Conservation (phyloP, 2,797 vertebrate genomes). For the Ceyx erithaca region DNA sequence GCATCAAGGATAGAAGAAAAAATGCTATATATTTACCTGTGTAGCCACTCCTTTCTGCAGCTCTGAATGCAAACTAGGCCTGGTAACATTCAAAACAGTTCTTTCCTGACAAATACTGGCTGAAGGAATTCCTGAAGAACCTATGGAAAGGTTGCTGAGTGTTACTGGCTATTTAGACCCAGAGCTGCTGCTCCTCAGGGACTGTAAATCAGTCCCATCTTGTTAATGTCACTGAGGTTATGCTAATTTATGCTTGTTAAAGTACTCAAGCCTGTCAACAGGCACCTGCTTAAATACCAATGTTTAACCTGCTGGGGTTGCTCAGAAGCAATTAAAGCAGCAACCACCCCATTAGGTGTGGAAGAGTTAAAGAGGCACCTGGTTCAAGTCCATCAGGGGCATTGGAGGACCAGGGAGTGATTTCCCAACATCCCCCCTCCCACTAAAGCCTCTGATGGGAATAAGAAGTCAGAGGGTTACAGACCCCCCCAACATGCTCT, state of each 20-base stretch:
- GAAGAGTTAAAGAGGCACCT: not conserved
- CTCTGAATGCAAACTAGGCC: not conserved
- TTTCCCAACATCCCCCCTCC: rapidly evolving
- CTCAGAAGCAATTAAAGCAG: slow-evolving; percentile 41
- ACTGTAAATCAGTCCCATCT: slow-evolving; percentile 32
- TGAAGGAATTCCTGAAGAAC: not conserved
- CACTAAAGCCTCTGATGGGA: not conserved
- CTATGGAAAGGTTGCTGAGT: not conserved
- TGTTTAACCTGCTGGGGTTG: slow-evolving; percentile 37
- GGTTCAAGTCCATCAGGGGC: not conserved
- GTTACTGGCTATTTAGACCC: not conserved
- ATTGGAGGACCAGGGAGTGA: too few species aligned
- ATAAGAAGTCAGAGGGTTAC: not conserved
- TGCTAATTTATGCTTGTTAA: slow-evolving; percentile 58
- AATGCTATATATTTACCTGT: not conserved
- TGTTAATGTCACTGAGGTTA: slow-evolving; percentile 22
- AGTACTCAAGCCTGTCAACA: slow-evolving; percentile 11
- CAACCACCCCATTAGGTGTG: not conserved
- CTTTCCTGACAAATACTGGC: not conserved
- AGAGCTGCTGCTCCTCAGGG: not conserved
- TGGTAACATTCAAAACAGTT: not conserved
- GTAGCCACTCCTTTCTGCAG: not conserved
- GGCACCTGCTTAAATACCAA: slow-evolving; percentile 33
- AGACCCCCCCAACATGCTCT: not conserved
- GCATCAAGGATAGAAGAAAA: not conserved